These are phyloP conservation scores for Drosophila ohnishii DNA, from an alignment of 1,140 invertebrate species.

Conservation along the genomic window DNA sequence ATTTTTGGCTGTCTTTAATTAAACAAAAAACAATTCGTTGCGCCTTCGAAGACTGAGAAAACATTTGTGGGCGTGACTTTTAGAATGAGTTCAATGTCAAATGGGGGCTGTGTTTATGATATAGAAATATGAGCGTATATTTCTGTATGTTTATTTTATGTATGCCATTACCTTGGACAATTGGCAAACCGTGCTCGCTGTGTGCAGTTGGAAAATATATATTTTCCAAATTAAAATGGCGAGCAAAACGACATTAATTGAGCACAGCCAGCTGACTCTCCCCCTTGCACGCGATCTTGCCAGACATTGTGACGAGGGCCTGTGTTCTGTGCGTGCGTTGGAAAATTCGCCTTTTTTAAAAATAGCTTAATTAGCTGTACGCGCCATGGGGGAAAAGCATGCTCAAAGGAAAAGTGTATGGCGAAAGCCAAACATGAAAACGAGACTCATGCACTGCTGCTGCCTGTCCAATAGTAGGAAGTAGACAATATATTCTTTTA, in stretches of 20 bases:
- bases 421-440: conserved; percentile 56
- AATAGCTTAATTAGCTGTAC: conserved; percentile 76
- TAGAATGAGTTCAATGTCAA: conserved; percentile 61
- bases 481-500: conserved; percentile 39
- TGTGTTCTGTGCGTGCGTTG: conserved; percentile 33
- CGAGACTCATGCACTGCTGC: conserved; percentile 15
- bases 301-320: conserved; percentile 59
- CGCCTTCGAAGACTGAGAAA: background rate
- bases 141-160: conserved; percentile 3
- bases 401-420: conserved; percentile 59
- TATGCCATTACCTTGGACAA: conserved; percentile 1
- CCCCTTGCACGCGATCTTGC: conserved; percentile 63
- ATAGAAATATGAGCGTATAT: background rate
- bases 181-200: background rate
- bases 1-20: conserved; percentile 37
- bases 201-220: conserved; percentile 7
- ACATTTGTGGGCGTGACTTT: conserved; percentile 23
- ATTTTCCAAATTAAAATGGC: conserved; percentile 48
- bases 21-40: conserved; percentile 31
- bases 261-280: conserved; percentile 50
- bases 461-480: conserved; percentile 44
- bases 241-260: conserved; percentile 70
- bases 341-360: conserved; percentile 49
- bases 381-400: conserved; percentile 31
- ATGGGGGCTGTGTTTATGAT: conserved; percentile 14